These are phyloP conservation scores for Sinocyclocheilus anshuiensis DNA, from an alignment of 2,113 vertebrate genomes.

Conservation along the genomic window DNA sequence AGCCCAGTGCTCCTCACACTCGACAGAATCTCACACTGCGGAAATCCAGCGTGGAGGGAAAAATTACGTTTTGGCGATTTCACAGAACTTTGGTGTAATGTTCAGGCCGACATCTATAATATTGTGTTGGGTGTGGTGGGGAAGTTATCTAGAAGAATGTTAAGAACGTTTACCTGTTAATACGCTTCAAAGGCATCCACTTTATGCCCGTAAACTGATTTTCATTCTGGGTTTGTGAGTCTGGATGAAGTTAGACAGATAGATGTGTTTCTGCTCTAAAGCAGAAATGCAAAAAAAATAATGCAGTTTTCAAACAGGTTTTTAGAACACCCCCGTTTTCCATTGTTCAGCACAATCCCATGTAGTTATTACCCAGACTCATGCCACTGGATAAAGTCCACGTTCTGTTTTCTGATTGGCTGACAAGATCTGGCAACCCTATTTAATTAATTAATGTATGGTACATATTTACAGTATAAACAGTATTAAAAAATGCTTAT, in stretches of 20 bases:
- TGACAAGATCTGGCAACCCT: no score
- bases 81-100: conserved; percentile 39
- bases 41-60: conserved; percentile 42
- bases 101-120: conserved; percentile 49
- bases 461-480: no score
- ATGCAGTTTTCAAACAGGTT: no score
- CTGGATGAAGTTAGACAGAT: neutral
- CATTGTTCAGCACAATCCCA: no score
- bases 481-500: no score
- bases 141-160: conserved; percentile 28
- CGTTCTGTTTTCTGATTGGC: no score
- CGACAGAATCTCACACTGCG: conserved; percentile 55
- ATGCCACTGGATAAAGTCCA: no score
- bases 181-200: neutral
- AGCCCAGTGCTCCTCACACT: conserved; percentile 43
- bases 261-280: no score
- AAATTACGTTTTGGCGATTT: conserved; percentile 42
- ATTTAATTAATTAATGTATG: no score
- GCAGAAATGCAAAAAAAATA: no score
- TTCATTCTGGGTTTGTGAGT: neutral
- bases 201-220: neutral
- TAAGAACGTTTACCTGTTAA: conserved; percentile 5
- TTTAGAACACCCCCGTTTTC: no score
- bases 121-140: conserved; percentile 32
- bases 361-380: no score